Evolutionary conservation across 2,113 vertebrate genomes (phyloP).

Genomic region (Dunckerocampus dactyliophorus): DNA sequence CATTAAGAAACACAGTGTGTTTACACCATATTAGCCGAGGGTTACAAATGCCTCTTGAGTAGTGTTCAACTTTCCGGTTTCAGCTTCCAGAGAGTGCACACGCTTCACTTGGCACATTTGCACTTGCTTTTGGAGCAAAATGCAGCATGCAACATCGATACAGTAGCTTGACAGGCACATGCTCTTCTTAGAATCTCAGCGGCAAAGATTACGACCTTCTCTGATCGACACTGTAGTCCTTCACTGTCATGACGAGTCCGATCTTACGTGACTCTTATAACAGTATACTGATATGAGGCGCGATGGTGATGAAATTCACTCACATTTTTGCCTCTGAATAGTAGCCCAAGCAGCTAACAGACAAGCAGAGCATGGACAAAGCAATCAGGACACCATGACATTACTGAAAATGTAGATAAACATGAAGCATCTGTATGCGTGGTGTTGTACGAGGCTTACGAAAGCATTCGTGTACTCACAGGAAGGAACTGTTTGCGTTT

Average conservation of each 20-base stretch:
- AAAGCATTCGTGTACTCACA: conserved; percentile 60
- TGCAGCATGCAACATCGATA: not conserved
- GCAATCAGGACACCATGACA: too few relatives aligned
- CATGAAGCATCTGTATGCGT: too few relatives aligned
- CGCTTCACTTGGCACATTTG: not conserved
- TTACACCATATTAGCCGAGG: too few relatives aligned
- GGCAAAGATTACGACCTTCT: not conserved
- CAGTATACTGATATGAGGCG: too few relatives aligned
- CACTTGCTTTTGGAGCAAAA: not conserved
- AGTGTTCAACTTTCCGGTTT: too few relatives aligned
- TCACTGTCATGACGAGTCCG: too few relatives aligned
- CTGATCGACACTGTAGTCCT: not conserved
- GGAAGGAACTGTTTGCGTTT: conserved; percentile 85
- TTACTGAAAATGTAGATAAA: too few relatives aligned
- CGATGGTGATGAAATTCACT: not conserved
- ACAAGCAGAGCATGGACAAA: conserved; percentile 5
- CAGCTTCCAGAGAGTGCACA: not conserved
- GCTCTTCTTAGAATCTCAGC: not conserved
- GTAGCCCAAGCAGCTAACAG: conserved; percentile 11
- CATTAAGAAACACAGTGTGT: too few relatives aligned
- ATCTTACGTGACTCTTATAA: too few relatives aligned
- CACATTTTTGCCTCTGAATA: too few relatives aligned
- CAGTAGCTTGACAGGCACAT: not conserved
- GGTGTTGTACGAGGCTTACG: not conserved
- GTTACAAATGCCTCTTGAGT: too few relatives aligned